Conservation (phyloP, 1,140 invertebrate genomes). For the Ceratosolen fusciceps region DNA sequence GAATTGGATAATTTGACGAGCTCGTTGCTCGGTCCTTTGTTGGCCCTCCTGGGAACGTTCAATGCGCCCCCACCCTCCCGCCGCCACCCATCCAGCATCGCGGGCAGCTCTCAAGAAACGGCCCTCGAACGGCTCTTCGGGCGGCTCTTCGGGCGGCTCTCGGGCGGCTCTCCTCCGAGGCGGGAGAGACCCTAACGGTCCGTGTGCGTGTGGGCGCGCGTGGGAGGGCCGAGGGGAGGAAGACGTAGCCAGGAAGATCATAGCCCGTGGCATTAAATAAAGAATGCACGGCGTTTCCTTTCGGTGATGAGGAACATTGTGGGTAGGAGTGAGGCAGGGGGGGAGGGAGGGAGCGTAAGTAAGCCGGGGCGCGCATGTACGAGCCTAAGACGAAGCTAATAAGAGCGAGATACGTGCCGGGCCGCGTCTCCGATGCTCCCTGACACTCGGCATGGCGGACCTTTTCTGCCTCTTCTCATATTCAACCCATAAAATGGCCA, state of each 20-base stretch:
- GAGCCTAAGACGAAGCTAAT: conserved; percentile 14
- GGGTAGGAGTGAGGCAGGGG: too few relatives aligned
- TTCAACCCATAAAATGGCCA: conserved; percentile 34
- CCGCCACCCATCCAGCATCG: too few relatives aligned
- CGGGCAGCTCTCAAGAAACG: too few relatives aligned
- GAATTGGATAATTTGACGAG: conserved; percentile 73
- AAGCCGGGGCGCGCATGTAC: not conserved
- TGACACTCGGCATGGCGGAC: not conserved
- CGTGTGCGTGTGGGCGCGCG: not conserved
- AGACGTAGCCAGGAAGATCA: conserved; percentile 25
- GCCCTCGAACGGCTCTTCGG: too few relatives aligned
- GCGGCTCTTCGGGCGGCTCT: too few relatives aligned
- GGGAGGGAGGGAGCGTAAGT: too few relatives aligned
- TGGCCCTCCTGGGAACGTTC: conserved; percentile 71
- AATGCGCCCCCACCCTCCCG: conserved; percentile 56
- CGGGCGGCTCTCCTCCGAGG: too few relatives aligned
- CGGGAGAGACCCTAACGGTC: not conserved
- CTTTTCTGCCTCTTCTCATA: conserved; percentile 2
- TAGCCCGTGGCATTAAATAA: conserved; percentile 28
- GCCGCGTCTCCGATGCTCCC: not conserved
- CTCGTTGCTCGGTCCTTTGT: conserved; percentile 72
- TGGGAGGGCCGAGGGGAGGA: not conserved
- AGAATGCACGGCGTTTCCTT: conserved; percentile 44
- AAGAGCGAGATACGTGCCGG: conserved; percentile 26
- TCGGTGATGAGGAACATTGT: not conserved